Conservation (phyloP, 2,113 vertebrate species). For the Alouatta palliata region DNA sequence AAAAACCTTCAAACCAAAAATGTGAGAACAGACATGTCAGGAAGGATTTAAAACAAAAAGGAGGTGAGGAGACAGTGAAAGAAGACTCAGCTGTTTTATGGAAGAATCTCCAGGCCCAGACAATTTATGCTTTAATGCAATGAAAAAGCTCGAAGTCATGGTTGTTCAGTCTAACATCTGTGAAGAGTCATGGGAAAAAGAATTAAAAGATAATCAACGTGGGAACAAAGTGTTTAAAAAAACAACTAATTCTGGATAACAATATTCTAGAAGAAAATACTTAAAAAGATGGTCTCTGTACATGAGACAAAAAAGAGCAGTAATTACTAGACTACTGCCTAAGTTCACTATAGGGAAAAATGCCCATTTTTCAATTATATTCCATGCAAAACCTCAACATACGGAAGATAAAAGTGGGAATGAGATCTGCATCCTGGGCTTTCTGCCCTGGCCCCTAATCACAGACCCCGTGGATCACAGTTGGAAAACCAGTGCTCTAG, state of each 20-base stretch:
- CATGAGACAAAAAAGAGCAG: not conserved
- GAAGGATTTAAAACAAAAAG: not conserved
- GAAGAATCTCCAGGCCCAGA: not conserved
- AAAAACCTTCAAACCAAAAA: conserved; percentile 5
- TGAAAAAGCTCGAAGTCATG: not conserved
- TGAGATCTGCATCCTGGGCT: not conserved
- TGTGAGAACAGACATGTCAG: not conserved
- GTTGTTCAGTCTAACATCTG: conserved; percentile 7
- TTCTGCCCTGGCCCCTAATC: not conserved
- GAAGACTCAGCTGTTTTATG: not conserved
- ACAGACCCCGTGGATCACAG: not conserved
- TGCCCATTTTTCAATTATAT: not conserved
- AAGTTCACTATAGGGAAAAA: not conserved
- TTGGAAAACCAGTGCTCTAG: not conserved
- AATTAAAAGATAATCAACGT: conserved; percentile 46
- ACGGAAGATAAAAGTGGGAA: not conserved
- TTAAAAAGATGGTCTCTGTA: conserved; percentile 40
- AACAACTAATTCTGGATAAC: conserved; percentile 39
- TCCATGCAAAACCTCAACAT: not conserved
- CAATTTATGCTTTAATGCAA: not conserved
- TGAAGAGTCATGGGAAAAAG: not conserved
- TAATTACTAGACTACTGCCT: not conserved
- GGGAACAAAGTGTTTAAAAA: not conserved
- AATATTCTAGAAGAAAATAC: conserved; percentile 41
- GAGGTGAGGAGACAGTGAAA: not conserved